Conservation (phyloP, 2,113 vertebrate species). For the Tenrec ecaudatus region DNA sequence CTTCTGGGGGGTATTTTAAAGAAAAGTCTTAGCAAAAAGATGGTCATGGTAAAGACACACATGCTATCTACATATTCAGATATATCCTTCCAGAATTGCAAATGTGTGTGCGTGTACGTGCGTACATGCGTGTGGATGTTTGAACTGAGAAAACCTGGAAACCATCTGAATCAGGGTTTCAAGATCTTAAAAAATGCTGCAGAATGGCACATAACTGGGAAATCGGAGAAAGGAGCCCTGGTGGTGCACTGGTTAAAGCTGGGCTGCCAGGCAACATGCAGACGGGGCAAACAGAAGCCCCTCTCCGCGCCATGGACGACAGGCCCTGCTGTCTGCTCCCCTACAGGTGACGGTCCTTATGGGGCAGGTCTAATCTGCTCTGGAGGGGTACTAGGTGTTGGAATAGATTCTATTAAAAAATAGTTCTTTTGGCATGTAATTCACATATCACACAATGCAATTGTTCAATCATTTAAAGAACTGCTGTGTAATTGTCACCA, state of each 20-base stretch:
- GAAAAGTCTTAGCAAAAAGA: constrained; percentile 17
- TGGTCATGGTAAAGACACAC: constrained; percentile 13
- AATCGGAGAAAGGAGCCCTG: background rate
- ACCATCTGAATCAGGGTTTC: background rate
- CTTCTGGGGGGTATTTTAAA: constrained; percentile 39
- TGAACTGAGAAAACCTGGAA: constrained; percentile 52
- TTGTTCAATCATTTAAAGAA: no score
- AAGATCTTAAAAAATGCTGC: background rate
- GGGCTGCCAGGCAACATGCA: background rate
- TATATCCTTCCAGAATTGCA: constrained; percentile 7
- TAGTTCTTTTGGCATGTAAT: no score
- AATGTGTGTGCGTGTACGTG: background rate
- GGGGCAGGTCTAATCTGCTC: background rate
- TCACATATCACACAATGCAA: no score
- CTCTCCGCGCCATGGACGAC: background rate
- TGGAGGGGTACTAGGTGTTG: background rate
- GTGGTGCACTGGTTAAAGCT: background rate
- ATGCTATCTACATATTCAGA: no score
- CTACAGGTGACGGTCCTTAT: background rate
- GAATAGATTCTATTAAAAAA: no score
- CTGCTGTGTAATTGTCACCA: no score
- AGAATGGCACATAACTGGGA: background rate
- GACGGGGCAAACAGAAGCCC: background rate
- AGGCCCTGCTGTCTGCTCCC: background rate
- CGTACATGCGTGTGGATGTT: background rate